Conservation (phyloP, 2,888 invertebrate species). For the Zaprionus lineosus region DNA sequence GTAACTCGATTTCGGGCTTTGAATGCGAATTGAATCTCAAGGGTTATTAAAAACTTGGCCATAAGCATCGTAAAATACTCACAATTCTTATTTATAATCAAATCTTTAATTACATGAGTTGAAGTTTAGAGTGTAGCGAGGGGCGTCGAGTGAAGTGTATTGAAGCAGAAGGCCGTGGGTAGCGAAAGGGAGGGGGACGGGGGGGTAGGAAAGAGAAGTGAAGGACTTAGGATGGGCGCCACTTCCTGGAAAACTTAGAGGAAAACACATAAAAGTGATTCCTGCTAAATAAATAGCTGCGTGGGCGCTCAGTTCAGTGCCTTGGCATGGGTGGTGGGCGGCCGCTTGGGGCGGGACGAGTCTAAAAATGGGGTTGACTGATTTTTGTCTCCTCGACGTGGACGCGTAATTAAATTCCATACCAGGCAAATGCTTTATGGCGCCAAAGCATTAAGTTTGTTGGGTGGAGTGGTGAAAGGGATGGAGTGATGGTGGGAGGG, state of each 20-base stretch:
- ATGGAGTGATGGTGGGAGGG: neutral
- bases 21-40: conserved; percentile 9
- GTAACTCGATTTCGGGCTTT: conserved; percentile 5
- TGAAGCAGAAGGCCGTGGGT: too few relatives aligned
- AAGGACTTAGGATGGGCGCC: too few relatives aligned
- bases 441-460: too few relatives aligned
- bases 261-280: conserved; percentile 45
- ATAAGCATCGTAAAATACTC: conserved; percentile 21
- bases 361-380: conserved; percentile 30
- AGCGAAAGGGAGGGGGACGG: neutral
- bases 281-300: conserved; percentile 21
- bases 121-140: neutral
- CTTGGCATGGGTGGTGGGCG: neutral
- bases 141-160: too few relatives aligned
- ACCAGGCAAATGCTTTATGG: neutral
- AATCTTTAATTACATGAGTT: conserved; percentile 38
- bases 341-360: neutral
- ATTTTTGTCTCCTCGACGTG: conserved; percentile 49
- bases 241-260: conserved; percentile 11
- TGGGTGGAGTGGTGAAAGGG: too few relatives aligned
- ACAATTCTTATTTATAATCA: conserved; percentile 39
- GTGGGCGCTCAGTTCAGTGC: too few relatives aligned
- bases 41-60: conserved; percentile 30
- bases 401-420: conserved; percentile 55
- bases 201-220: neutral